phyloP scores from a whole-genome alignment of 2,888 invertebrate species.

The Palloptera scutellata region DNA sequence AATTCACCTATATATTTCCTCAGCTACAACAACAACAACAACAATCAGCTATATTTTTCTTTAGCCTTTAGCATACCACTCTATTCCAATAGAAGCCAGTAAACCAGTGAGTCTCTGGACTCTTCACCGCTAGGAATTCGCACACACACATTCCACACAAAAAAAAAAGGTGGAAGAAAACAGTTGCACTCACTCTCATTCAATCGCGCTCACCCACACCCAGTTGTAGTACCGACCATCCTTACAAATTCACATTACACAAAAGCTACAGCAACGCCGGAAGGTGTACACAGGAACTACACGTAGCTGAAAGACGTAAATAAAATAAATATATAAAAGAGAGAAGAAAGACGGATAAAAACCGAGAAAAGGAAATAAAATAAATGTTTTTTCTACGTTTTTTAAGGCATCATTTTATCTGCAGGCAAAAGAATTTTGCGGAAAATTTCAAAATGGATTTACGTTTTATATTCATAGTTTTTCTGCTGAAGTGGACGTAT shows the following conservation, averaged over 20 bases:
- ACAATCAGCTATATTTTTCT: too few species aligned
- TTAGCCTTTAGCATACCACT: too few species aligned
- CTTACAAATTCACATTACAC: too few species aligned
- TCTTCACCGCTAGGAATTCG: too few species aligned
- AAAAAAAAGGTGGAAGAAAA: background rate
- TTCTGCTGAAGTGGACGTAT: constrained; percentile 59
- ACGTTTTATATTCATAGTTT: constrained; percentile 58
- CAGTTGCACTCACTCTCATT: background rate
- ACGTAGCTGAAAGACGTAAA: background rate
- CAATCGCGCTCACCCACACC: background rate
- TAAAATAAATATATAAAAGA: constrained; percentile 1
- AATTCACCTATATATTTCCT: too few species aligned
- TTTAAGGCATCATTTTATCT: constrained; percentile 54
- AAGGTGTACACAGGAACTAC: background rate
- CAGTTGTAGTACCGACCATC: too few species aligned
- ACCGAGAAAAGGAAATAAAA: constrained; percentile 28
- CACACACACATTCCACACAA: too few species aligned
- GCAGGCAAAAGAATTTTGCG: constrained; percentile 51
- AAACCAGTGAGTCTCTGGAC: too few species aligned
- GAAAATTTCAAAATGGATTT: constrained; percentile 56
- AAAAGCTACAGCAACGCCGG: too few species aligned
- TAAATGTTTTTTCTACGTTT: constrained; percentile 54
- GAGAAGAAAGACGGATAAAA: background rate
- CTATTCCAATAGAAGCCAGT: background rate
- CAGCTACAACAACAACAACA: too few species aligned